Percentiles rank a stretch among this genome's conserved stretches.
These are phyloP conservation scores for Atta colombica DNA, from an alignment of 1,140 invertebrate species.

Conservation along the genomic window DNA sequence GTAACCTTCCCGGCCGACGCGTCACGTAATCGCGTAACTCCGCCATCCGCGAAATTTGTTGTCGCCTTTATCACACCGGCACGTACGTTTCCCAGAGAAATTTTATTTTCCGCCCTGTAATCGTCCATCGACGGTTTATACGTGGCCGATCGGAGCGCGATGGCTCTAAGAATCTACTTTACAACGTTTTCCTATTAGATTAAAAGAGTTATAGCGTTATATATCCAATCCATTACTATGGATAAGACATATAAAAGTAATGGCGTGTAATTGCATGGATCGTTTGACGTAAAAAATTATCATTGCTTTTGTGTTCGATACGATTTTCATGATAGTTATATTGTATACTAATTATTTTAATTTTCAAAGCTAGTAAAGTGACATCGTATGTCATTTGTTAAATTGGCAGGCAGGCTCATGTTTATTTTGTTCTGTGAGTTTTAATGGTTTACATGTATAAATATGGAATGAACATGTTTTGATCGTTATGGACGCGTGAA, in stretches of 20 bases:
- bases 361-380: not conserved
- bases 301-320: not conserved
- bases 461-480: slow-evolving; percentile 58
- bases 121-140: slow-evolving; percentile 60
- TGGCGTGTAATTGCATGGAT: slow-evolving; percentile 50
- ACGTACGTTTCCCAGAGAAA: slow-evolving; percentile 54
- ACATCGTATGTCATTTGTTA: not conserved
- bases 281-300: slow-evolving; percentile 40
- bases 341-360: slow-evolving; percentile 17
- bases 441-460: slow-evolving; percentile 57
- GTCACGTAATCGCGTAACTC: slow-evolving; percentile 65
- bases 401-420: slow-evolving; percentile 36
- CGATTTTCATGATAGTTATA: not conserved
- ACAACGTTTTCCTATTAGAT: slow-evolving; percentile 22
- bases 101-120: slow-evolving; percentile 64
- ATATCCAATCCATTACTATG: slow-evolving; percentile 46
- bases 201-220: slow-evolving; percentile 52
- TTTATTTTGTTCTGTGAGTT: slow-evolving; percentile 35
- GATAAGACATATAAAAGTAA: slow-evolving; percentile 40
- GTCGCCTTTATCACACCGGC: slow-evolving; percentile 59
- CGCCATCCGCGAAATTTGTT: slow-evolving; percentile 65
- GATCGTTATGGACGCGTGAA: slow-evolving; percentile 57
- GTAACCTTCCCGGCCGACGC: slow-evolving; percentile 56
- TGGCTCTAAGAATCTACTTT: slow-evolving; percentile 39
- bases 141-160: slow-evolving; percentile 48